Evolutionary conservation across 2,888 invertebrate species (phyloP), one percentile per base, ranked within the genome.

Genomic region (Orchesella flavescens): DNA sequence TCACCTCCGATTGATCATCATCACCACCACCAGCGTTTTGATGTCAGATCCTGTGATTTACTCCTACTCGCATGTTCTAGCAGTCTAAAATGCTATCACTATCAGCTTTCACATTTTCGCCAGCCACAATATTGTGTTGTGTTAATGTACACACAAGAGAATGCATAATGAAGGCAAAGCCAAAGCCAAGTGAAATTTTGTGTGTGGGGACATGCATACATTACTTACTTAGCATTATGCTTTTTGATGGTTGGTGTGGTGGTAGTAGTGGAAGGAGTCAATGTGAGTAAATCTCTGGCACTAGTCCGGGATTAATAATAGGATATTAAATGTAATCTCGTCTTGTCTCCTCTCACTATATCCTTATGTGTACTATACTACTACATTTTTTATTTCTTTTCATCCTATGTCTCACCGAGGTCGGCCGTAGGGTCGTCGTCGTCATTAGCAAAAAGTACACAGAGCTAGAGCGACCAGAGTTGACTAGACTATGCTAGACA

Each of bases 291-390:
- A 55, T 71, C 53, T 71, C 69, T 71, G 69, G 69, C 69, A 71
- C 69, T 23, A 55, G 69, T 71, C 34, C 55, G 49, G 55, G 69
- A 71, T 71, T 71, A 71, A 71, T 71, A 71, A 71, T 71, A 71
- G 69, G 69, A 71, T 71, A 71, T 71, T 71, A 71, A 71, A 71
- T 71, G 53, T 71, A 34, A 71, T 71, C 69, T 34, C 24, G 69
- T 17, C 23, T 71, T 46, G 7, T n/a, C 19, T 46, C 49, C 7
- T n/a, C 34, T 34, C 34, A 34, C 34, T 34, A 2, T 34, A 2
- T 34, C 34, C 7, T 17, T 66, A 1, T 13, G 23, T 1, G 0
- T 49, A 55, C 69, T 46, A 5, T 21, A 46, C 43, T 46, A 17
- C 46, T 49, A 53, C 55, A 71, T 71, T 34, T 71, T 34, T 71